These are phyloP conservation scores for Geotria australis DNA, from an alignment of 2,797 vertebrate species.

Conservation along the genomic window DNA sequence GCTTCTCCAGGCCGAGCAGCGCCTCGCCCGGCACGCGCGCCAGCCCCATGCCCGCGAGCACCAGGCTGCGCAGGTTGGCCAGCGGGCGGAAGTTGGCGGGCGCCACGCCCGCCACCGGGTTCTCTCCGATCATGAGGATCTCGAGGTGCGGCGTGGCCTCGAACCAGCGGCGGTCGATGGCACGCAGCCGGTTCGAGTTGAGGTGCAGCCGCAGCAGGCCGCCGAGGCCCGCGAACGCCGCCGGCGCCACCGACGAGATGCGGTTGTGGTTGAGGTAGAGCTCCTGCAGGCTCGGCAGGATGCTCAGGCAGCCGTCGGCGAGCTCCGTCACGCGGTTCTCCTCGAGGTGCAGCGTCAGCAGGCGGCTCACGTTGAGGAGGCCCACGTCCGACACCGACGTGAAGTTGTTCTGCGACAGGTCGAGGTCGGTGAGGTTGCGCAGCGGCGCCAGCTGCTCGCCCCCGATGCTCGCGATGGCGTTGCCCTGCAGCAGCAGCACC, in stretches of 20 bases:
- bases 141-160: conserved; percentile 40
- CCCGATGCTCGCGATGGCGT: conserved; percentile 37
- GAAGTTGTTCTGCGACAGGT: conserved; percentile 85
- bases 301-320: conserved; percentile 35
- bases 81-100: conserved; percentile 54
- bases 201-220: conserved; percentile 58
- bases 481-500: conserved; percentile 70
- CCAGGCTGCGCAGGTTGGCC: conserved; percentile 48
- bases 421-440: conserved; percentile 60
- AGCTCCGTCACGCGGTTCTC: conserved; percentile 57
- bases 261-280: conserved; percentile 89
- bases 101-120: conserved; percentile 46
- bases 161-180: conserved; percentile 56
- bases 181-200: conserved; percentile 56
- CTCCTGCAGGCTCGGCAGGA: conserved; percentile 51
- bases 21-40: conserved; percentile 39
- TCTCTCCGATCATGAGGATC: conserved; percentile 84
- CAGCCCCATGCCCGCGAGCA: conserved; percentile 63
- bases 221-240: conserved; percentile 39
- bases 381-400: conserved; percentile 19
- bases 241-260: conserved; percentile 32
- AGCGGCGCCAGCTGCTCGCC: conserved; percentile 26
- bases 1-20: conserved; percentile 37
- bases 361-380: conserved; percentile 22
- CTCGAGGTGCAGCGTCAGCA: conserved; percentile 70